Percentiles rank a stretch among this genome's conserved stretches.
Evolutionary conservation across 2,113 vertebrate species (phyloP).

Genomic region (Pycnonotus jocosus): DNA sequence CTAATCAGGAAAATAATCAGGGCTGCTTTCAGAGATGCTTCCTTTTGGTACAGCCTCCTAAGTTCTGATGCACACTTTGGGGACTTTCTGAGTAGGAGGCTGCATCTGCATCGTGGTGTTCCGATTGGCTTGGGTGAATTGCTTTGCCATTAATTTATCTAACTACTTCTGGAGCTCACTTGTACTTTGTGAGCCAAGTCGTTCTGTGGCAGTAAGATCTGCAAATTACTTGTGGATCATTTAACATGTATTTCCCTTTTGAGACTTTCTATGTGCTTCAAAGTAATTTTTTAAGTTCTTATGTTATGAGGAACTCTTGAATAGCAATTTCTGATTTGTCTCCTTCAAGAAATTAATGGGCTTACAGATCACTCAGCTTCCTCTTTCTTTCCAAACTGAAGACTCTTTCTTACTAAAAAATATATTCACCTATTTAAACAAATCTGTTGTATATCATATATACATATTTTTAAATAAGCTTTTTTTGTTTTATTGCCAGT

Average conservation of each 20-base stretch:
- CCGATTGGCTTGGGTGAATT: neutral
- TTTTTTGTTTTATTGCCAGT: neutral
- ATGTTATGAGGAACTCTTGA: neutral
- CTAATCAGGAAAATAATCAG: conserved; percentile 2
- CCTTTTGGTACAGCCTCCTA: neutral
- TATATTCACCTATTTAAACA: neutral
- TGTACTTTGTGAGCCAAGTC: neutral
- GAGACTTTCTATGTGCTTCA: neutral
- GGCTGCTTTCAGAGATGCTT: neutral
- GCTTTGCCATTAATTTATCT: neutral
- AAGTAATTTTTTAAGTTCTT: neutral
- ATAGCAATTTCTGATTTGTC: neutral
- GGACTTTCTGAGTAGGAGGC: neutral
- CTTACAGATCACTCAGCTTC: neutral
- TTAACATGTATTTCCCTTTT: neutral
- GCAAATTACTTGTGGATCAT: neutral
- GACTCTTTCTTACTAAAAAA: neutral
- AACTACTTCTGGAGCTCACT: neutral
- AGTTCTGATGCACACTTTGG: neutral
- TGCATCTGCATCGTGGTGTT: neutral
- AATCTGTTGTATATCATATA: neutral
- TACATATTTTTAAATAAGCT: neutral
- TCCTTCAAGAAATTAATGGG: neutral
- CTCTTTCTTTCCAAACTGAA: neutral
- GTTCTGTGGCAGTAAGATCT: neutral